Evolutionary conservation across 2,888 invertebrate species (phyloP).

Genomic region (Halictus quadricinctus): DNA sequence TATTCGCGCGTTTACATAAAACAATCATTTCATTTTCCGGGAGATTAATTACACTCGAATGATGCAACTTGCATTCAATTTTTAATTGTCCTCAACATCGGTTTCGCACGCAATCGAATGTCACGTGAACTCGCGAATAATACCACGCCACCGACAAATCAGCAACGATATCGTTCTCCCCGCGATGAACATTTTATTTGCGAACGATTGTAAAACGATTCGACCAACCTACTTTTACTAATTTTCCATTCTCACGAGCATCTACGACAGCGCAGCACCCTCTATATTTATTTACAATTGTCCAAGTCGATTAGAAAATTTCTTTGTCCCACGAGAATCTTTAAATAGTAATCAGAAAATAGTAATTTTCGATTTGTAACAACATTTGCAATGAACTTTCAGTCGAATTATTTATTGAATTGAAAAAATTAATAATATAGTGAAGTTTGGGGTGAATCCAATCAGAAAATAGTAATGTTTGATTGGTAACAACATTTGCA

Average conservation of each 20-base stretch:
- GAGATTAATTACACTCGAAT: background rate
- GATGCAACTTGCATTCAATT: slow-evolving; percentile 5
- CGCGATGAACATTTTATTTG: background rate
- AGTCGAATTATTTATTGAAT: background rate
- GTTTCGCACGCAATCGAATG: background rate
- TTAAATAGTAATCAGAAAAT: background rate
- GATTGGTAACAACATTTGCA: background rate
- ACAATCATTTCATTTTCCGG: background rate
- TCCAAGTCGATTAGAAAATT: background rate
- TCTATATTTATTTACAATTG: background rate
- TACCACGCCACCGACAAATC: background rate
- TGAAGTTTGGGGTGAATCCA: background rate
- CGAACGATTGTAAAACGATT: background rate
- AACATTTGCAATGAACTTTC: background rate
- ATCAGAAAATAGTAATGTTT: background rate
- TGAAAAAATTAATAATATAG: background rate
- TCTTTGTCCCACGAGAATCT: background rate
- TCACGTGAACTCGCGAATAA: background rate
- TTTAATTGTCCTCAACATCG: background rate
- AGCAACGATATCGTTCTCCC: background rate
- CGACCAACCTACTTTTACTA: background rate
- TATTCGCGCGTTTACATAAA: background rate
- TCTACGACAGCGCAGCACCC: background rate
- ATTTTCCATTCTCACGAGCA: background rate
- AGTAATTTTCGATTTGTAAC: too few relatives aligned